phyloP scores from a whole-genome alignment of 2,888 invertebrate species.

The Amaurobius ferox region DNA sequence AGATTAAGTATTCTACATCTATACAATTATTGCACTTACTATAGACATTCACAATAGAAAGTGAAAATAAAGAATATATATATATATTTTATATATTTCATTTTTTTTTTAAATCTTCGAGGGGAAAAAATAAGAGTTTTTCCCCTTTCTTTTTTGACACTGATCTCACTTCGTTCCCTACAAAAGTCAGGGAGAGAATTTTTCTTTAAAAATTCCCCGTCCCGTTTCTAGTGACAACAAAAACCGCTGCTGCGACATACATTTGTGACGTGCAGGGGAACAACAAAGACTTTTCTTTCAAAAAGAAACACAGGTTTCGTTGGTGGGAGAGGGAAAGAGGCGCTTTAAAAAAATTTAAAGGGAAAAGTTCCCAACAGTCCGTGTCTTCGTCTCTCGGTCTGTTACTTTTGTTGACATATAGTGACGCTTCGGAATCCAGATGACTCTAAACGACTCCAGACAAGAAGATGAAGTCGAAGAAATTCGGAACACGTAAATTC shows the following conservation, averaged over 20 bases:
- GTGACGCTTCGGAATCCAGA: background rate
- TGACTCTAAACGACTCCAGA: background rate
- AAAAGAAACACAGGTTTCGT: background rate
- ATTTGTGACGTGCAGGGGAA: constrained; percentile 4
- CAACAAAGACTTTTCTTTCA: background rate
- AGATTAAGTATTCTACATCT: too few relatives aligned
- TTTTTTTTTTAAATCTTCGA: too few relatives aligned
- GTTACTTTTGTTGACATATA: constrained; percentile 16
- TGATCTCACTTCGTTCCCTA: background rate
- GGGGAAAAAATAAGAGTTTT: too few relatives aligned
- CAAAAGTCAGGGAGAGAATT: background rate
- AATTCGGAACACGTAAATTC: background rate
- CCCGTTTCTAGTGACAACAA: background rate
- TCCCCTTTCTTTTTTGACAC: too few relatives aligned
- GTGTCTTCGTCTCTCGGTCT: constrained; percentile 4
- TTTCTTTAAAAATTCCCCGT: background rate
- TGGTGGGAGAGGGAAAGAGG: too few relatives aligned
- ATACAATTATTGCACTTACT: too few relatives aligned
- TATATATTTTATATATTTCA: too few relatives aligned
- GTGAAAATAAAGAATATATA: too few relatives aligned
- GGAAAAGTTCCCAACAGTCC: background rate
- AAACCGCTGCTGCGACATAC: constrained; percentile 11
- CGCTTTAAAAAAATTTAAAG: too few relatives aligned
- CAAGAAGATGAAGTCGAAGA: background rate
- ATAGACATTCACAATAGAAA: too few relatives aligned